Evolutionary conservation across 2,888 invertebrate genomes (phyloP), one percentile per base, ranked within the genome.

Genomic region (Dryomyza anilis): DNA sequence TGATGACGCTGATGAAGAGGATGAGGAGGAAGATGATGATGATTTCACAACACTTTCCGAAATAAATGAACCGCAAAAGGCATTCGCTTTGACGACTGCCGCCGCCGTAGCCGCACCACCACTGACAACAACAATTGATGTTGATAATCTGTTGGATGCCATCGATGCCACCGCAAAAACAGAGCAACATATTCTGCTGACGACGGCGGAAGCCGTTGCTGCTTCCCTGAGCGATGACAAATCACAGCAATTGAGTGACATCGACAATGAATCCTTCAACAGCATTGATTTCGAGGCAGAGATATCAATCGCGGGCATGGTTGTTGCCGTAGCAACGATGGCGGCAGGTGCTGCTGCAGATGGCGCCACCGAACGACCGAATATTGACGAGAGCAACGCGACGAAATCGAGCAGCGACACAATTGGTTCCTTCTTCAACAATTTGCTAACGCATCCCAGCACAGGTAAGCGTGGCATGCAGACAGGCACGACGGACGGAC

Each of bases 221-320:
- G 33, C 33, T 33, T 48, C 48, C 3, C 64, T 10, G 66, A 73
- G 74, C 74, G 82, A 83, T 74, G 83, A 83, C 74, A 81, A 82
- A 76, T 79, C 78, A 74, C 80, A 79, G 72, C 76, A 80, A 74
- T 78, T 81, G 75, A 83, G 81, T 78, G 83, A 83, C 78, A 78
- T 81, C 71, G 83, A 84, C 76, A 81, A 83, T 77, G 84, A 84
- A 78, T 84, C 84, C 68, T 80, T 83, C 76, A 83, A 83, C 74
- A 83, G 83, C 75, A 83, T 83, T 74, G 84, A 84, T 77, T 84
- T 83, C 72, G 83, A 83, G 72, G 78, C 83, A 68, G 83, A 83
- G 76, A 81, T 83, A 74, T 80, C 80, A 75, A 81, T 81, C 70
- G 81, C 78, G 59, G 67, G 62, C 16, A 45, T 63, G 33, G 48